A percentile compares a stretch with the other conserved stretches of the same genome.
These are phyloP conservation scores for Goniozus legneri DNA, from an alignment of 1,140 invertebrate species.

Conservation along the genomic window DNA sequence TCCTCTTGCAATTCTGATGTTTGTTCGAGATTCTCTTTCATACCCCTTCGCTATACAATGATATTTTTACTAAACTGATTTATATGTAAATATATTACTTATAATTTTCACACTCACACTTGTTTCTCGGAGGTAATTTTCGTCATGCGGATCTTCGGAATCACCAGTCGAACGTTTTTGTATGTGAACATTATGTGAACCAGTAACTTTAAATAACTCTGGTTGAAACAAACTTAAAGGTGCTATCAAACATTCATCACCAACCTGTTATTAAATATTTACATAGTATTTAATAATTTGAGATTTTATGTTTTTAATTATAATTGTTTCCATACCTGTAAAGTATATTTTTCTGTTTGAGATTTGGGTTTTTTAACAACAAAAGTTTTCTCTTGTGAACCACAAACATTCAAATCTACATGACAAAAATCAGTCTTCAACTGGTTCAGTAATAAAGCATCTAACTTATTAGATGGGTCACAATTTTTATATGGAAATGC, in stretches of 20 bases:
- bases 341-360: constrained; percentile 71
- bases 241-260: constrained; percentile 90
- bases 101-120: constrained; percentile 58
- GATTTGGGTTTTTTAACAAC: constrained; percentile 70
- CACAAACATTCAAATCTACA: constrained; percentile 83
- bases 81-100: not conserved
- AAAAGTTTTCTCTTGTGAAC: constrained; percentile 77
- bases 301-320: constrained; percentile 1
- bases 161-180: constrained; percentile 76
- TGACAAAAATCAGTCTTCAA: constrained; percentile 90
- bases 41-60: constrained; percentile 58
- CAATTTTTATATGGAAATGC: constrained; percentile 85
- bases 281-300: no score
- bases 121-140: constrained; percentile 85
- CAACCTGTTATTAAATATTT: no score
- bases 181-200: constrained; percentile 66
- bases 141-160: constrained; percentile 91
- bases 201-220: constrained; percentile 83
- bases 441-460: constrained; percentile 74
- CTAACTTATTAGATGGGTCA: constrained; percentile 65
- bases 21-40: constrained; percentile 63
- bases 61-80: no score
- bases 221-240: constrained; percentile 86
- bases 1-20: constrained; percentile 50
- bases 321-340: constrained; percentile 53